Conservation (phyloP, 2,888 invertebrate genomes). For the Serrognathus titanus region DNA sequence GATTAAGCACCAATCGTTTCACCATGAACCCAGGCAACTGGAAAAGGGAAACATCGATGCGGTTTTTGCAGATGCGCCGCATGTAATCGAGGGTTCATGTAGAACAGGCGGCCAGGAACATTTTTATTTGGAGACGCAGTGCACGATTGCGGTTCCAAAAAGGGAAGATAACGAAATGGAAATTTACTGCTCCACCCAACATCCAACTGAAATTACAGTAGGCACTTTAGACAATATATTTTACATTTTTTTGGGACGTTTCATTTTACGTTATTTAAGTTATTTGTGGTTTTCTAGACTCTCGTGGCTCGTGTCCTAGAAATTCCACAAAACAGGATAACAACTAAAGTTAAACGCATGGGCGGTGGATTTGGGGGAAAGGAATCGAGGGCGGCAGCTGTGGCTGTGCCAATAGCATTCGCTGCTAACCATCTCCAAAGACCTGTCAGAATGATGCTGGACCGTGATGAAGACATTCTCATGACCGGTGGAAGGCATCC, state of each 20-base stretch:
- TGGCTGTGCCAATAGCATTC: conserved; percentile 72
- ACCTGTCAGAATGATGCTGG: conserved; percentile 84
- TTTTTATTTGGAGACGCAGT: conserved; percentile 91
- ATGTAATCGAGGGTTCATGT: conserved; percentile 74
- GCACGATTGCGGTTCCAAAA: conserved; percentile 66
- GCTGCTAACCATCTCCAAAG: conserved; percentile 75
- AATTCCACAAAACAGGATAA: conserved; percentile 70
- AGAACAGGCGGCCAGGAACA: conserved; percentile 92
- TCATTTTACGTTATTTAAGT: too few species aligned
- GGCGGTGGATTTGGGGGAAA: conserved; percentile 98
- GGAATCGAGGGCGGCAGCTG: conserved; percentile 68
- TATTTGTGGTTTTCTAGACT: conserved; percentile 52
- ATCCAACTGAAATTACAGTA: conserved; percentile 72
- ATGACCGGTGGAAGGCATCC: conserved; percentile 88
- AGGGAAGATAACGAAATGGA: conserved; percentile 83
- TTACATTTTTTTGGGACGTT: too few species aligned
- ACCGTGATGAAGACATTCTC: conserved; percentile 92
- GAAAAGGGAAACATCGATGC: conserved; percentile 65
- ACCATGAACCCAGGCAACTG: conserved; percentile 58
- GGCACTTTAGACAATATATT: conserved; percentile 33
- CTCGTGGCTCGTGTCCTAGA: conserved; percentile 66
- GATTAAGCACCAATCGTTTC: conserved; percentile 71
- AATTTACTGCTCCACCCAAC: conserved; percentile 79
- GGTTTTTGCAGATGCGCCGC: conserved; percentile 65
- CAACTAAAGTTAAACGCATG: conserved; percentile 77